Conservation (phyloP, 2,113 vertebrate species). For the Tragelaphus buxtoni region DNA sequence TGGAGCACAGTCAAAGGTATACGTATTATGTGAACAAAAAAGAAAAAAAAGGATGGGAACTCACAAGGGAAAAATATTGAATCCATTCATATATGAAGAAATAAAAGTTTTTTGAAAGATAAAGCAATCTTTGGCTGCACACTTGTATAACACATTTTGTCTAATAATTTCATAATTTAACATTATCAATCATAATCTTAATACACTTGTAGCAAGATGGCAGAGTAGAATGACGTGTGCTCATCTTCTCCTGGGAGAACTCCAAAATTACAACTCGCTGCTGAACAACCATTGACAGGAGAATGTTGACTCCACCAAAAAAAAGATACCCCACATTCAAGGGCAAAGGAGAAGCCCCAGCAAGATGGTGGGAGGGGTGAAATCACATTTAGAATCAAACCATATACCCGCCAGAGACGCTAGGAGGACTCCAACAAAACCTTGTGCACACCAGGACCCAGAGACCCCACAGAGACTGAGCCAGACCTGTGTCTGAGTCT, state of each 20-base stretch:
- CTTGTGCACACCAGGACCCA: neutral
- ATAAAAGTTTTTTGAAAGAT: neutral
- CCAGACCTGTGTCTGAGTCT: neutral
- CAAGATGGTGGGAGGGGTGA: rapidly evolving
- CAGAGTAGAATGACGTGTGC: neutral
- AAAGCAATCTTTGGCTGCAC: neutral
- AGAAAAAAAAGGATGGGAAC: neutral
- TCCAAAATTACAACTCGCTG: neutral
- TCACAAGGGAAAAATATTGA: neutral
- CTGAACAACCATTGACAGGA: neutral
- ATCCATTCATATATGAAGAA: neutral
- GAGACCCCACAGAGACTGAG: neutral
- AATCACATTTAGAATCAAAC: neutral
- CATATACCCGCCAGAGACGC: neutral
- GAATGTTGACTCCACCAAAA: neutral
- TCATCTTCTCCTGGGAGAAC: neutral
- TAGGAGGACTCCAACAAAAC: neutral
- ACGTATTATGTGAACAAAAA: neutral
- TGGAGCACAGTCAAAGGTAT: neutral
- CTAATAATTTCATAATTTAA: neutral
- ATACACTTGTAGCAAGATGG: neutral
- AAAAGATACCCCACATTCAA: neutral
- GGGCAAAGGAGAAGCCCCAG: neutral
- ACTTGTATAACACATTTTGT: neutral
- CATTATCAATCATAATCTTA: neutral